A percentile compares a stretch with the other conserved stretches of the same genome.
Evolutionary conservation across 1,140 invertebrate genomes (phyloP).

Genomic region (Oreohelix idahoensis): DNA sequence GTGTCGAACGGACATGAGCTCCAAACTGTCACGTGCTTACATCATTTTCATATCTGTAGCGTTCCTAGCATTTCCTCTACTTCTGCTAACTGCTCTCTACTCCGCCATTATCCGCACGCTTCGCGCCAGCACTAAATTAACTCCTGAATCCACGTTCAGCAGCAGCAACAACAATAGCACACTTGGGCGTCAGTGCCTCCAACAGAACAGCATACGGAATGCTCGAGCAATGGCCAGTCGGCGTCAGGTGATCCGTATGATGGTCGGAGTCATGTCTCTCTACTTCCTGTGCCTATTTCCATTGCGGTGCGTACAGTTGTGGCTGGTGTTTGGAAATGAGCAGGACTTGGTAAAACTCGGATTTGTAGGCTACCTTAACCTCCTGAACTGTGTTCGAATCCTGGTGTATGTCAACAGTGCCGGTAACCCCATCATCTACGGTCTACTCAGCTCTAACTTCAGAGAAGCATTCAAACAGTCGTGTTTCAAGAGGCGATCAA

Average conservation of each 20-base stretch:
- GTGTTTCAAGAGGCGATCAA: background rate
- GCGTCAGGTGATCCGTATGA: slow-evolving; percentile 85
- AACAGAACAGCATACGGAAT: slow-evolving; percentile 2
- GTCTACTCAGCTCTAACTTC: slow-evolving; percentile 66
- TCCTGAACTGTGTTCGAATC: slow-evolving; percentile 84
- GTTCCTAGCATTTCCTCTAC: slow-evolving; percentile 51
- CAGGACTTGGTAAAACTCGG: slow-evolving; percentile 80
- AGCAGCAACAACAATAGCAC: slow-evolving; percentile 15
- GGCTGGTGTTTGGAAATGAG: slow-evolving; percentile 77
- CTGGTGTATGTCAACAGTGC: slow-evolving; percentile 67
- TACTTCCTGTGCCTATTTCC: slow-evolving; percentile 93
- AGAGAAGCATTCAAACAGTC: slow-evolving; percentile 52
- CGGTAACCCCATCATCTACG: slow-evolving; percentile 68
- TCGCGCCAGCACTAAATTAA: slow-evolving; percentile 17
- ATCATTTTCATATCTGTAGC: slow-evolving; percentile 47
- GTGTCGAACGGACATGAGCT: slow-evolving; percentile 46
- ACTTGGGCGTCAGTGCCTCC: background rate
- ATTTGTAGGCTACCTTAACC: slow-evolving; percentile 85
- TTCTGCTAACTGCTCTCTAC: slow-evolving; percentile 54
- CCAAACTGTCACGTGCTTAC: slow-evolving; percentile 44
- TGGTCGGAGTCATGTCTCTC: slow-evolving; percentile 89
- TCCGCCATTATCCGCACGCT: slow-evolving; percentile 48
- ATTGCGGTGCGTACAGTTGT: slow-evolving; percentile 85
- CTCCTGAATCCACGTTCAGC: background rate
- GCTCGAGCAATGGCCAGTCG: slow-evolving; percentile 21